Percentiles rank a stretch among this genome's conserved stretches.
phyloP scores from a whole-genome alignment of 2,888 invertebrate genomes.

The Coleophora flavipennella region DNA sequence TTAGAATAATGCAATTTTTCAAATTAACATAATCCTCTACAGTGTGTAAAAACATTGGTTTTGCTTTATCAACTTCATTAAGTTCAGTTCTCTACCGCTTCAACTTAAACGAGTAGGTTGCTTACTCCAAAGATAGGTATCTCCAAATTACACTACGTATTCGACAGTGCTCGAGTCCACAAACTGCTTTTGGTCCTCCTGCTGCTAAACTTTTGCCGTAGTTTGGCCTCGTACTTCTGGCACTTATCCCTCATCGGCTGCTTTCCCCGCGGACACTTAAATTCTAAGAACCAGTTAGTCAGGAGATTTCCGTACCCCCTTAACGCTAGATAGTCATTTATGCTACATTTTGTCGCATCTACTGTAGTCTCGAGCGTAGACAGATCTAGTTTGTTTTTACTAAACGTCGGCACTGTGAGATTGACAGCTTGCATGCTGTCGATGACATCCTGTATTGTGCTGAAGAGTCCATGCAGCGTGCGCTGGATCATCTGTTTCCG shows the following conservation, averaged over 20 bases:
- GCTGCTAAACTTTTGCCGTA: conserved; percentile 33
- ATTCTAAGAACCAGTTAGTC: conserved; percentile 71
- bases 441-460: conserved; percentile 71
- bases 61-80: too few species aligned
- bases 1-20: conserved; percentile 6
- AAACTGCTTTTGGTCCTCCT: not conserved
- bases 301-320: conserved; percentile 72
- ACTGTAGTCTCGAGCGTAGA: conserved; percentile 46
- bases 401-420: conserved; percentile 41
- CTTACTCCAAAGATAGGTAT: not conserved
- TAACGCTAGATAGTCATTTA: conserved; percentile 75
- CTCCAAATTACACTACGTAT: not conserved
- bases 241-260: conserved; percentile 28
- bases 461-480: conserved; percentile 59
- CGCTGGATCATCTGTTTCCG: conserved; percentile 48
- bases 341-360: conserved; percentile 67
- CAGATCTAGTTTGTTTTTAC: conserved; percentile 47
- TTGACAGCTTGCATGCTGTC: conserved; percentile 52
- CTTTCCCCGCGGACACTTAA: conserved; percentile 50
- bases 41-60: too few species aligned
- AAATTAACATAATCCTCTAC: not conserved
- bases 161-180: not conserved
- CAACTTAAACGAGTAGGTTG: not conserved
- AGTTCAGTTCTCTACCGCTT: not conserved
- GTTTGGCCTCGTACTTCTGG: conserved; percentile 33